Evolutionary conservation across 1,140 invertebrate genomes (phyloP).

Genomic region (Lasioglossum baleicum): DNA sequence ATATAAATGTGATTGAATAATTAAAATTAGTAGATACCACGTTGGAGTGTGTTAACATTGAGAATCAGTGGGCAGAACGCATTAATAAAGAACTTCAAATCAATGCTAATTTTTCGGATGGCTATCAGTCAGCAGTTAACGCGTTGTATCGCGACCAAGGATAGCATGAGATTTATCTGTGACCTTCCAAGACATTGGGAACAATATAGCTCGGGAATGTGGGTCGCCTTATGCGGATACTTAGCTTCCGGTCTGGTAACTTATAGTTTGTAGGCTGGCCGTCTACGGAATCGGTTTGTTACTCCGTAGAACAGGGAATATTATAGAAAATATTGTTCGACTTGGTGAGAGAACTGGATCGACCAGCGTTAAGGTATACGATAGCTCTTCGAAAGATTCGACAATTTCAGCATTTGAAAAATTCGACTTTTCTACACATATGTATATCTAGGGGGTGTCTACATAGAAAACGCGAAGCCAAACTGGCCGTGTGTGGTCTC

Average conservation of each 20-base stretch:
- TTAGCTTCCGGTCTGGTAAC: conserved; percentile 23
- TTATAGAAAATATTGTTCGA: conserved; percentile 22
- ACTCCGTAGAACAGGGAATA: conserved; percentile 3
- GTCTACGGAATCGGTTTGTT: conserved; percentile 48
- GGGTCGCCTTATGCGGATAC: conserved; percentile 1
- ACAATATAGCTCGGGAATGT: conserved; percentile 35
- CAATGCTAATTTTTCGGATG: too few species aligned
- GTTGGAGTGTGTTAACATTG: too few species aligned
- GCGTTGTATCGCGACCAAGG: conserved; percentile 15
- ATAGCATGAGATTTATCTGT: conserved; percentile 40
- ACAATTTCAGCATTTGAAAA: too few species aligned
- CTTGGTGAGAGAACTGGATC: neutral
- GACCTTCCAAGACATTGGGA: conserved; percentile 8
- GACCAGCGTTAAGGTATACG: too few species aligned
- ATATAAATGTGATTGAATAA: too few species aligned
- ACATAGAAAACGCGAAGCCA: conserved; percentile 39
- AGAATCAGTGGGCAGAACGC: too few species aligned
- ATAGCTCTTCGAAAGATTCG: too few species aligned
- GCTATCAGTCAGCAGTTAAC: too few species aligned
- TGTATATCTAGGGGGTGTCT: conserved; percentile 1
- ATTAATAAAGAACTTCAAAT: too few species aligned
- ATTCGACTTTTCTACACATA: too few species aligned
- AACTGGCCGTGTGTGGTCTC: conserved; percentile 14
- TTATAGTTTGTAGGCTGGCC: conserved; percentile 53
- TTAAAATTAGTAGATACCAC: too few species aligned